Conservation (phyloP, 2,797 vertebrate species). For the Enteromius treurensis region DNA sequence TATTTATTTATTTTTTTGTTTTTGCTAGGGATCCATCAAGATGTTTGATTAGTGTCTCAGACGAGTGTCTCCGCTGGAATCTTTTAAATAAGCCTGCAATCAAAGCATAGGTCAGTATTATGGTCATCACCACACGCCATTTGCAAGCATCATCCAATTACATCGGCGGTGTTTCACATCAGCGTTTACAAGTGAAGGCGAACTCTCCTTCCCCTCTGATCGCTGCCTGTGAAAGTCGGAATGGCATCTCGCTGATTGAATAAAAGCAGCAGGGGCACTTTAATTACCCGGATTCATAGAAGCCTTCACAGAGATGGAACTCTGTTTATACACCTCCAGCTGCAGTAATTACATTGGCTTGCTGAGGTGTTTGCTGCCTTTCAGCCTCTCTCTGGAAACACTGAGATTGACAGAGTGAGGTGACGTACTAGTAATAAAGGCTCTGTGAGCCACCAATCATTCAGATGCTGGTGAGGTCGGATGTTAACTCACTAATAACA, state of each 20-base stretch:
- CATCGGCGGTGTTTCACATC: conserved; percentile 25
- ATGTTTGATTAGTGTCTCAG: conserved; percentile 36
- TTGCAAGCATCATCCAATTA: conserved; percentile 36
- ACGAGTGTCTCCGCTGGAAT: conserved; percentile 2
- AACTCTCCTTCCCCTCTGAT: conserved; percentile 35
- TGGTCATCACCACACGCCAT: conserved; percentile 28
- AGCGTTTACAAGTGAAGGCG: conserved; percentile 28
- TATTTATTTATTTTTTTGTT: background rate
- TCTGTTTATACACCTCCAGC: conserved; percentile 38
- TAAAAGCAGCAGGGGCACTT: conserved; percentile 46
- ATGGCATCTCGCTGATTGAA: conserved; percentile 38
- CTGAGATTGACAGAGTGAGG: conserved; percentile 21
- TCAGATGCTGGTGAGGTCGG: conserved; percentile 28
- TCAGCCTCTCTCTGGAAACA: background rate
- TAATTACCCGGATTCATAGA: conserved; percentile 39
- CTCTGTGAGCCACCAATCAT: conserved; percentile 48
- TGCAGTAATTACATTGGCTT: conserved; percentile 31
- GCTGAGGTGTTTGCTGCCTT: conserved; percentile 3
- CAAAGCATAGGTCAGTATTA: conserved; percentile 35
- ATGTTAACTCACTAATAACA: conserved; percentile 8
- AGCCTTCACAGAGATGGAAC: conserved; percentile 24
- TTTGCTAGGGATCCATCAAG: conserved; percentile 8
- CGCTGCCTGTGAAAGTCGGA: conserved; percentile 38
- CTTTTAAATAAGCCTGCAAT: conserved; percentile 36
- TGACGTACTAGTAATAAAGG: conserved; percentile 45